A percentile compares a stretch with the other conserved stretches of the same genome.
These are phyloP conservation scores for Macrophya annulata DNA, from an alignment of 2,888 invertebrate species.

Conservation along the genomic window DNA sequence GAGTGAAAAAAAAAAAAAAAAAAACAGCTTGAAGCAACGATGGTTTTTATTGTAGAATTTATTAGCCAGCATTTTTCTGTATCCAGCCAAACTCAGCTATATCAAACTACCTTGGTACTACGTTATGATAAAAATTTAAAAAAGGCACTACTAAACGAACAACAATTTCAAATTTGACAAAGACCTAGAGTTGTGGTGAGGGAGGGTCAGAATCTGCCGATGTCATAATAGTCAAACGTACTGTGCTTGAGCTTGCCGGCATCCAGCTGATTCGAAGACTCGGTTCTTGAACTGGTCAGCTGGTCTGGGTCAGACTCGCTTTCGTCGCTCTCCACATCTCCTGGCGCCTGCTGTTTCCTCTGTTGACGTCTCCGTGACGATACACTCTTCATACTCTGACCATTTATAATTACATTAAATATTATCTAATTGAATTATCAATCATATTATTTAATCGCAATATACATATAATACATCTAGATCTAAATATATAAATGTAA, in stretches of 20 bases:
- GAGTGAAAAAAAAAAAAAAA: not conserved
- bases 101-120: constrained; percentile 13
- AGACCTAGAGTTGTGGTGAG: constrained; percentile 55
- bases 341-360: constrained; percentile 81
- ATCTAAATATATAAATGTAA: not conserved
- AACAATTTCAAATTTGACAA: constrained; percentile 51
- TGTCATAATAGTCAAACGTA: constrained; percentile 77
- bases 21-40: not conserved
- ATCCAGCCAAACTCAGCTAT: constrained; percentile 37
- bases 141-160: constrained; percentile 49
- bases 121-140: not conserved
- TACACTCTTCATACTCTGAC: constrained; percentile 78
- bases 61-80: not conserved
- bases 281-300: constrained; percentile 87
- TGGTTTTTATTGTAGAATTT: not conserved
- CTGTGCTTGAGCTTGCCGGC: constrained; percentile 86
- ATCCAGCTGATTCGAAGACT: constrained; percentile 88
- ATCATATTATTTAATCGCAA: not conserved
- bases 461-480: not conserved
- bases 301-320: constrained; percentile 89
- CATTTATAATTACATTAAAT: constrained; percentile 57
- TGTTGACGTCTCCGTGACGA: constrained; percentile 83
- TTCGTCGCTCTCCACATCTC: constrained; percentile 87
- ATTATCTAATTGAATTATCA: constrained; percentile 14
- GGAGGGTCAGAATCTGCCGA: constrained; percentile 56